These are phyloP conservation scores for Escarpia spicata DNA, from an alignment of 2,888 invertebrate genomes.

Conservation along the genomic window DNA sequence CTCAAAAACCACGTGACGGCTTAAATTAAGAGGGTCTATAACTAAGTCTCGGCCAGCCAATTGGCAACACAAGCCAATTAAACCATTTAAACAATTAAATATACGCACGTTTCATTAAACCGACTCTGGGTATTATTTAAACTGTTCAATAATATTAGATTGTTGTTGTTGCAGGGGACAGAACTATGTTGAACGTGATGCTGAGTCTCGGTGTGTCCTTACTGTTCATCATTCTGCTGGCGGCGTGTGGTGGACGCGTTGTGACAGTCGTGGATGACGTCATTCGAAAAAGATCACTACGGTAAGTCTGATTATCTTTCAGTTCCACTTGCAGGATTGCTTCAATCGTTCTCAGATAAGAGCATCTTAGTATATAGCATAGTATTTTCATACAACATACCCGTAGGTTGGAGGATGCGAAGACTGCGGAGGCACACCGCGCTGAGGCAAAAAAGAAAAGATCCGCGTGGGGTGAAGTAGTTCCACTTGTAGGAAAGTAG, in stretches of 20 bases:
- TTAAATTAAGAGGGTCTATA: too few relatives aligned
- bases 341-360: too few relatives aligned
- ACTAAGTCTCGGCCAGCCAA: too few relatives aligned
- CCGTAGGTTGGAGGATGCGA: too few relatives aligned
- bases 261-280: neutral
- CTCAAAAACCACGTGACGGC: too few relatives aligned
- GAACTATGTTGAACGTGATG: neutral
- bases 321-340: neutral
- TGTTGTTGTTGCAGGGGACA: neutral
- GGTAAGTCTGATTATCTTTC: neutral
- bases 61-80: neutral
- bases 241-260: neutral
- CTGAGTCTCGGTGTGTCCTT: neutral
- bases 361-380: too few relatives aligned
- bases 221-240: neutral
- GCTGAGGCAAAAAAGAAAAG: too few relatives aligned
- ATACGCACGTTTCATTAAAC: too few relatives aligned
- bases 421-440: too few relatives aligned
- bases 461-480: too few relatives aligned
- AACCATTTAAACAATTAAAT: neutral
- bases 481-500: too few relatives aligned
- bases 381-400: too few relatives aligned
- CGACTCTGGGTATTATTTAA: neutral
- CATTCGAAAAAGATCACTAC: neutral
- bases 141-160: neutral